Percentiles rank a stretch among this genome's conserved stretches.
Conservation (phyloP, 2,113 vertebrate genomes). For the Struthio camelus region DNA sequence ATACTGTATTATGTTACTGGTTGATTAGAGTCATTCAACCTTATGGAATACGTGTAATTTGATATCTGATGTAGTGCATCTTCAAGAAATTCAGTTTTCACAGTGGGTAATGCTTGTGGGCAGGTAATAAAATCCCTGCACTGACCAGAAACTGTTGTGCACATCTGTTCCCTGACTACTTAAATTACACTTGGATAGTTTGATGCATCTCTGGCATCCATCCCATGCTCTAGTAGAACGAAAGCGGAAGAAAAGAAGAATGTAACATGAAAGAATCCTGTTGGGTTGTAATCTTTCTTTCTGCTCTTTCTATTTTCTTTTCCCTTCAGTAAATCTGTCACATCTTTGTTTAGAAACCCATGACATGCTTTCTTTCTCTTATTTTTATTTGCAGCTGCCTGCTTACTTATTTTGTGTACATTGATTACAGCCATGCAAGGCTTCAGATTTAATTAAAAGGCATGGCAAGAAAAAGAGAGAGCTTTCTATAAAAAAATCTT, state of each 20-base stretch:
- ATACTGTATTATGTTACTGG: neutral
- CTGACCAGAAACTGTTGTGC: constrained; percentile 67
- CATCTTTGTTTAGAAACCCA: constrained; percentile 31
- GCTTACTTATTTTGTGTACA: neutral
- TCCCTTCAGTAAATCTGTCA: neutral
- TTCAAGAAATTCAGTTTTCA: constrained; percentile 57
- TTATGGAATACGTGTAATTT: constrained; percentile 11
- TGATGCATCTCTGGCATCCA: constrained; percentile 62
- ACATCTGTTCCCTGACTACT: constrained; percentile 69
- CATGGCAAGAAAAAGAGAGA: neutral
- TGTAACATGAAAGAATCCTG: constrained; percentile 36
- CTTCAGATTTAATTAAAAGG: constrained; percentile 27
- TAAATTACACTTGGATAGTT: constrained; percentile 58
- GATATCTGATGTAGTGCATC: neutral
- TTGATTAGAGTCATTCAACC: neutral
- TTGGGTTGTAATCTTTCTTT: constrained; percentile 38
- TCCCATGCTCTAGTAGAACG: neutral
- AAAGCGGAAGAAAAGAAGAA: constrained; percentile 48
- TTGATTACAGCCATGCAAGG: neutral
- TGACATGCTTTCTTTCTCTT: neutral
- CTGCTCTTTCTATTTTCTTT: constrained; percentile 16
- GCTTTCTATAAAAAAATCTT: neutral
- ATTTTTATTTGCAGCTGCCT: neutral
- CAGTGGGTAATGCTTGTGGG: constrained; percentile 35
- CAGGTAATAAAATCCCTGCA: constrained; percentile 53